Percentiles rank a stretch among this genome's conserved stretches.
phyloP scores from a whole-genome alignment of 2,797 vertebrate species.

The Eupleurogrammus muticus region DNA sequence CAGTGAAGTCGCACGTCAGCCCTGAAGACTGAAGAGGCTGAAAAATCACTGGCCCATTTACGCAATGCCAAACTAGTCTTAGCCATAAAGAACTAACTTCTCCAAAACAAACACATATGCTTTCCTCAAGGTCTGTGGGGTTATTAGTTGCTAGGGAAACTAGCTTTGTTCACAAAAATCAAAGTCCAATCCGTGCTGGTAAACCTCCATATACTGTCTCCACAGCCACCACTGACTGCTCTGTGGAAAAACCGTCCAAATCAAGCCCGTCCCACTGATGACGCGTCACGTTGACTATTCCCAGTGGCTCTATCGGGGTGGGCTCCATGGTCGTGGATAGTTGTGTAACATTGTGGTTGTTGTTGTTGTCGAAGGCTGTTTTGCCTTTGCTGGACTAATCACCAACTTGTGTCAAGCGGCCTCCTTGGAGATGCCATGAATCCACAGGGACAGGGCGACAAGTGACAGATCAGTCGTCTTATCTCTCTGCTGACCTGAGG shows the following conservation, averaged over 20 bases:
- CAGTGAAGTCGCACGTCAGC: background rate
- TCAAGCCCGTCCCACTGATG: constrained; percentile 38
- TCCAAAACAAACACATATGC: constrained; percentile 64
- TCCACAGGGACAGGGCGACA: constrained; percentile 37
- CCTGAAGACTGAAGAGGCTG: constrained; percentile 6
- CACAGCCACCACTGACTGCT: constrained; percentile 24
- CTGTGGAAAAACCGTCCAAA: constrained; percentile 30
- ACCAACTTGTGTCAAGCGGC: constrained; percentile 36
- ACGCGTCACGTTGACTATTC: constrained; percentile 35
- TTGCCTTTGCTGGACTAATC: constrained; percentile 42
- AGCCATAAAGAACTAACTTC: constrained; percentile 50
- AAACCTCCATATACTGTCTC: constrained; percentile 40
- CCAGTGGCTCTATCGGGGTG: constrained; percentile 25
- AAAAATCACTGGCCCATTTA: constrained; percentile 48
- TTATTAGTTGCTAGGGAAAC: constrained; percentile 69
- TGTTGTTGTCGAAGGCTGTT: constrained; percentile 34
- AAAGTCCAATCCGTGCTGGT: constrained; percentile 66
- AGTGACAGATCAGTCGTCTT: constrained; percentile 53
- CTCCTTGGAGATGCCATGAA: constrained; percentile 34
- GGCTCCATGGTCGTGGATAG: constrained; percentile 11
- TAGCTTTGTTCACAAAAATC: constrained; percentile 59
- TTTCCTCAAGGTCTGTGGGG: constrained; percentile 54
- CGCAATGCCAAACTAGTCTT: constrained; percentile 39
- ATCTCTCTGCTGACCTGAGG: constrained; percentile 31
- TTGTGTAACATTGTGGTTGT: constrained; percentile 29